Percentiles rank a stretch among this genome's conserved stretches.
These are phyloP conservation scores for Bombus consobrinus DNA, from an alignment of 1,140 invertebrate species.

Conservation along the genomic window DNA sequence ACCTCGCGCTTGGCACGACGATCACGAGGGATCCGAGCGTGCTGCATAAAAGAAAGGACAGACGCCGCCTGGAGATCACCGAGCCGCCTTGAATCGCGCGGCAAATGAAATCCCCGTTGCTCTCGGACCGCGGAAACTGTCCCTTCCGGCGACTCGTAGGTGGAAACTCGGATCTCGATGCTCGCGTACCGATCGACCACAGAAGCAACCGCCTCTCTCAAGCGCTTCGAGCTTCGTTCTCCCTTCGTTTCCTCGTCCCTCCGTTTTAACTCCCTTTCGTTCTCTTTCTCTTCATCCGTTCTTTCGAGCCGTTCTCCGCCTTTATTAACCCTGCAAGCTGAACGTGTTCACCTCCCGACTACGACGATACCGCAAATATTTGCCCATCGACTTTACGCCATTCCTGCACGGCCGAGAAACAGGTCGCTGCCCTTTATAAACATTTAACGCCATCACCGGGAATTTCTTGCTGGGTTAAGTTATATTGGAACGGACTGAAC, in stretches of 20 bases:
- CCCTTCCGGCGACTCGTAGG: conserved; percentile 64
- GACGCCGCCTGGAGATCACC: conserved; percentile 36
- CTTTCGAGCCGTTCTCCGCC: conserved; percentile 13
- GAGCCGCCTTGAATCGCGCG: conserved; percentile 41
- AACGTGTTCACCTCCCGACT: conserved; percentile 29
- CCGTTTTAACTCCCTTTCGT: neutral
- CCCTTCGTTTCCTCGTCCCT: neutral
- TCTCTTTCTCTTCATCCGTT: neutral
- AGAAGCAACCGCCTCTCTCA: conserved; percentile 47
- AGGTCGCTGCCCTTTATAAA: conserved; percentile 59
- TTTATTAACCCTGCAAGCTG: conserved; percentile 62
- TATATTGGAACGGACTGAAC: neutral
- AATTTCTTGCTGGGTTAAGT: neutral
- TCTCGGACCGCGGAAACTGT: conserved; percentile 49
- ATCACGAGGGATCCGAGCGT: conserved; percentile 59
- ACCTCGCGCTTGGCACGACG: conserved; percentile 60
- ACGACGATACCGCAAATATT: conserved; percentile 67
- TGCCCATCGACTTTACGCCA: conserved; percentile 52
- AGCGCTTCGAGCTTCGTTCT: neutral
- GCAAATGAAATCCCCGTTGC: conserved; percentile 59
- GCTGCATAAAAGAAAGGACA: conserved; percentile 53
- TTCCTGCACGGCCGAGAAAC: conserved; percentile 25
- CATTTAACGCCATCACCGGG: neutral
- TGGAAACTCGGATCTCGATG: conserved; percentile 60
- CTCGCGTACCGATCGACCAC: conserved; percentile 54